Conservation (phyloP, 2,888 invertebrate species). For the Salpingus planirostris region DNA sequence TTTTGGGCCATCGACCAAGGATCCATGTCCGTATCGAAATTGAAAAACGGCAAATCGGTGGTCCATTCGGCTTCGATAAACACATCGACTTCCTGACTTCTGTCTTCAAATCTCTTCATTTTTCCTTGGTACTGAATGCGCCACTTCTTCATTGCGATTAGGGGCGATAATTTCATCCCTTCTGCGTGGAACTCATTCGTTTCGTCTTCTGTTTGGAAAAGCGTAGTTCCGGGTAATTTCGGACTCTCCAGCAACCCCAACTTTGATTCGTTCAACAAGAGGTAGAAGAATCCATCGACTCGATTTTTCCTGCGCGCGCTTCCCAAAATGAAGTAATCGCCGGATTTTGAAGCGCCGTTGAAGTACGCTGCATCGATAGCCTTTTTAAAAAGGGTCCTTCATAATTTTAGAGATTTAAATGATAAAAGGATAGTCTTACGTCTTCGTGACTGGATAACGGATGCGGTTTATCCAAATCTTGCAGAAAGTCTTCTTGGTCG, state of each 20-base stretch:
- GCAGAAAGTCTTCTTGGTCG: slow-evolving; percentile 30
- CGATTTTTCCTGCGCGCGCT: slow-evolving; percentile 50
- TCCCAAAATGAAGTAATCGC: slow-evolving; percentile 52
- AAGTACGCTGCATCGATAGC: slow-evolving; percentile 61
- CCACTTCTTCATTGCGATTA: not conserved
- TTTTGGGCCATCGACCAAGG: not conserved
- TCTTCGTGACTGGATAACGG: slow-evolving; percentile 45
- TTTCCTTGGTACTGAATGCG: not conserved
- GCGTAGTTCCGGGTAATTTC: not conserved
- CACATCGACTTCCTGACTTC: not conserved
- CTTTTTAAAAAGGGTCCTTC: slow-evolving; percentile 32
- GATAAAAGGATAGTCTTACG: slow-evolving; percentile 30
- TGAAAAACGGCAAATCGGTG: not conserved
- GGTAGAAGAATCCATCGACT: not conserved
- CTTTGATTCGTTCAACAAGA: not conserved
- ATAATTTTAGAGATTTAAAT: not conserved
- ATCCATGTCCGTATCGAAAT: not conserved
- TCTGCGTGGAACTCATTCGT: not conserved
- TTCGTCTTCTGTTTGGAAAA: not conserved
- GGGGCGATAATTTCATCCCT: not conserved
- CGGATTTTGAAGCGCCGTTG: slow-evolving; percentile 52
- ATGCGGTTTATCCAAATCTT: slow-evolving; percentile 48
- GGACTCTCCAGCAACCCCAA: not conserved
- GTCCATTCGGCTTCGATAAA: not conserved
- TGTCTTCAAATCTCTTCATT: not conserved